phyloP scores from a whole-genome alignment of 2,113 vertebrate genomes.

The Caracal caracal region DNA sequence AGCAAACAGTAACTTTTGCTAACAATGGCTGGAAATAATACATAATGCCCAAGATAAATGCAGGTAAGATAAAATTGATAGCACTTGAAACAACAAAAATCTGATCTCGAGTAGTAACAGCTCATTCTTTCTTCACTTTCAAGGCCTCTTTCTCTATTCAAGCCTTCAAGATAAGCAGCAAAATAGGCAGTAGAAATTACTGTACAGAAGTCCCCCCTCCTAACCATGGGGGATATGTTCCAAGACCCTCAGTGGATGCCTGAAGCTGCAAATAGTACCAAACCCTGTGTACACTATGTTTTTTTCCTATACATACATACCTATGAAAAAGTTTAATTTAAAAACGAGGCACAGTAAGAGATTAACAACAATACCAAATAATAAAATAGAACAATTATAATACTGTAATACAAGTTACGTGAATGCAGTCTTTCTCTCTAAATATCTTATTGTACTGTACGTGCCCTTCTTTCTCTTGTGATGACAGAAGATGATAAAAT shows the following conservation, averaged over 20 bases:
- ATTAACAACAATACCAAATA: neutral
- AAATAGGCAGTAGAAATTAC: neutral
- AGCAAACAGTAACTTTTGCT: neutral
- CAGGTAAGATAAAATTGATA: neutral
- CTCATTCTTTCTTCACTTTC: neutral
- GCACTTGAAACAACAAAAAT: neutral
- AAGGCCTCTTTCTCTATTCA: neutral
- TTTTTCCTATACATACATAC: neutral
- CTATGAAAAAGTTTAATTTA: neutral
- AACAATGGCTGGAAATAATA: neutral
- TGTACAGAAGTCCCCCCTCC: neutral
- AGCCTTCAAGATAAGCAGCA: neutral
- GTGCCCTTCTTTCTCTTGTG: neutral
- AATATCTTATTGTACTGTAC: neutral
- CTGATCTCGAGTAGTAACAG: neutral
- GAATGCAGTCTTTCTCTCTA: neutral
- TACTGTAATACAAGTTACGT: neutral
- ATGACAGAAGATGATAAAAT: neutral
- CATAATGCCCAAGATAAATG: constrained; percentile 24
- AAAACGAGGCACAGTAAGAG: neutral
- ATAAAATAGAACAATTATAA: neutral
- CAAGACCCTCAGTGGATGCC: neutral
- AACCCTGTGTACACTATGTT: neutral
- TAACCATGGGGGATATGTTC: neutral
- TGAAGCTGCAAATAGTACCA: neutral